Base-by-base conservation (phyloP, 2,888 invertebrate species). In the Notodonta ziczac region DNA sequence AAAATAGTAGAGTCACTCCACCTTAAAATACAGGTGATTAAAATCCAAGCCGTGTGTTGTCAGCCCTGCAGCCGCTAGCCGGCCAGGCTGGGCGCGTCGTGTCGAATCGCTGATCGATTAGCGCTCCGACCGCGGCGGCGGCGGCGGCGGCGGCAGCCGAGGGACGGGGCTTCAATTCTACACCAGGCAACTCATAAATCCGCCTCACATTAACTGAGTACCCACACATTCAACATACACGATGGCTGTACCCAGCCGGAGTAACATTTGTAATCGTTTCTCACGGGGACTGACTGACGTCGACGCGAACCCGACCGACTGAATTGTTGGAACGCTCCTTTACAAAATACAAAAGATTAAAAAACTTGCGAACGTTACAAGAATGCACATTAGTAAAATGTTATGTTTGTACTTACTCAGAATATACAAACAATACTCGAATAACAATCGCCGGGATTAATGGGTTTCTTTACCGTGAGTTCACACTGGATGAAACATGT, bases 91-190 rank as follows among this genome's bases (percentile, higher is more conserved):
- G 42, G 16, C 48, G 51, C 56, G 59, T 66, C 68, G 74, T 65
- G 70, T 71, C 71, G 66, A 68, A 70, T 73, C 62, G 57, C 65
- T 66, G 67, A 71, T 71, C 71, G 71, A 73, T 72, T 64, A 63
- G 65, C 67, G 60, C 62, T 55, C 57, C 64, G 57, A 35, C 54
- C 60, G 58, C 24, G 32, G 42, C 46, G 35, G 35, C 14, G 35
- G 59, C 35, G 35, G 35, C 14, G 12, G 46, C 35, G 51, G 53
- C 50, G 24, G 24, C 40, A 10, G 42, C 46, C 42, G 48, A 48
- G n/a, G 48, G 50, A 50, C 50, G 50, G 50, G 16, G 14, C 7
- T 50, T 50, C 16, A 10, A 50, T 50, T 9, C 48, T 40, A 42
- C 51, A 40, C 13, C 50, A 40, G n/a, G n/a, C 40, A 24, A 24